phyloP scores from a whole-genome alignment of 2,797 vertebrate species.

The Labeo calbasu region DNA sequence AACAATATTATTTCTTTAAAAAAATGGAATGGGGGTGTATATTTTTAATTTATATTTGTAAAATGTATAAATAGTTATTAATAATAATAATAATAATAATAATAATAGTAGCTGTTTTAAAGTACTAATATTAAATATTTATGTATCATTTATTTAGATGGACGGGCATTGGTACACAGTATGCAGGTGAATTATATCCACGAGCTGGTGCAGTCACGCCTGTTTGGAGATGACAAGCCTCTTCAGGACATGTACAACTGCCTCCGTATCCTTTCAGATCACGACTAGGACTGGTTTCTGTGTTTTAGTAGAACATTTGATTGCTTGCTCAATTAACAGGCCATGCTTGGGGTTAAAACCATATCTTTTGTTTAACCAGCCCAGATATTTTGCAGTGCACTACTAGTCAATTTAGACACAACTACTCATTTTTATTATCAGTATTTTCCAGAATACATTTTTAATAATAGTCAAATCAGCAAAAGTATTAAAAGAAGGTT shows the following conservation, averaged over 20 bases:
- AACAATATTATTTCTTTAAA: background rate
- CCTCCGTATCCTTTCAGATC: slow-evolving; percentile 91
- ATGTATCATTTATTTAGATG: slow-evolving; percentile 77
- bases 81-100: background rate
- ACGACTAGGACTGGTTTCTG: background rate
- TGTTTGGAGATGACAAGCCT: slow-evolving; percentile 97
- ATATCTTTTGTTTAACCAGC: background rate
- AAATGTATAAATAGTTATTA: background rate
- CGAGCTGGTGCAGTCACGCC: slow-evolving; percentile 95
- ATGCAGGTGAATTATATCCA: slow-evolving; percentile 99
- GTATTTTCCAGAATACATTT: background rate
- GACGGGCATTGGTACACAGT: slow-evolving; percentile 94
- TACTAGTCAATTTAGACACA: background rate
- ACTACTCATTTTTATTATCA: background rate
- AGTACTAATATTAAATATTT: background rate
- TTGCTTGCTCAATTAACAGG: background rate
- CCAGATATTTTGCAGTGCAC: background rate
- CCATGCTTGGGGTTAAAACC: background rate
- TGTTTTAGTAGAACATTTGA: background rate
- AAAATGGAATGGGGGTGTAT: background rate
- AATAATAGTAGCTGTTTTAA: background rate
- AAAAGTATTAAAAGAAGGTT: background rate
- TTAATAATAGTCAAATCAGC: background rate
- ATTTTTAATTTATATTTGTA: background rate
- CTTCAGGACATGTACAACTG: slow-evolving; percentile 99